These are phyloP conservation scores for Xanthostigma xanthostigma DNA, from an alignment of 2,888 invertebrate genomes.

Conservation along the genomic window DNA sequence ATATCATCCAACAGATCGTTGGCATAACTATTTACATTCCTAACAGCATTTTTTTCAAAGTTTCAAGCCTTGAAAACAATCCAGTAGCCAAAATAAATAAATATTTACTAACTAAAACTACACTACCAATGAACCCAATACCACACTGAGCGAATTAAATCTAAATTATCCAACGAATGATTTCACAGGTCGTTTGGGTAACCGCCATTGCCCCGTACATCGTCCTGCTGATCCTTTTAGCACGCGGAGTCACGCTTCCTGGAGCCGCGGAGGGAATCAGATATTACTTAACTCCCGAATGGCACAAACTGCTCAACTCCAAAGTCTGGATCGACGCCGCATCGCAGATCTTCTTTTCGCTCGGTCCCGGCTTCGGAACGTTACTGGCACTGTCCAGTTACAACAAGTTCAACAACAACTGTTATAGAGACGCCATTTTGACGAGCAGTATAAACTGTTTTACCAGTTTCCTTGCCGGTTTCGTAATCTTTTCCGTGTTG, in stretches of 20 bases:
- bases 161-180: too few relatives aligned
- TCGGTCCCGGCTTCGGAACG: conserved; percentile 87
- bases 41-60: too few relatives aligned
- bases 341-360: conserved; percentile 84
- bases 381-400: conserved; percentile 81
- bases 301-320: conserved; percentile 65
- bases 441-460: conserved; percentile 83
- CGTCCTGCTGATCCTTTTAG: conserved; percentile 71
- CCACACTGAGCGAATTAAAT: too few relatives aligned
- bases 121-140: too few relatives aligned
- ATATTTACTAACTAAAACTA: too few relatives aligned
- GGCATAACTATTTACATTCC: too few relatives aligned
- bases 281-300: conserved; percentile 80
- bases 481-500: conserved; percentile 85
- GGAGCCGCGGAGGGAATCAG: conserved; percentile 74
- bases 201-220: conserved; percentile 88
- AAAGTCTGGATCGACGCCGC: conserved; percentile 91
- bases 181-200: conserved; percentile 74
- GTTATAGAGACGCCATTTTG: conserved; percentile 74
- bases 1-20: too few relatives aligned
- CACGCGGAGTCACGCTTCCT: conserved; percentile 70
- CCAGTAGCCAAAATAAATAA: too few relatives aligned
- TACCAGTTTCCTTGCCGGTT: conserved; percentile 85
- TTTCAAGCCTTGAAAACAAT: too few relatives aligned
- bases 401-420: conserved; percentile 88